A percentile compares a stretch with the other conserved stretches of the same genome.
Evolutionary conservation across 2,797 vertebrate species (phyloP).

Genomic region (Delichon dasypus): DNA sequence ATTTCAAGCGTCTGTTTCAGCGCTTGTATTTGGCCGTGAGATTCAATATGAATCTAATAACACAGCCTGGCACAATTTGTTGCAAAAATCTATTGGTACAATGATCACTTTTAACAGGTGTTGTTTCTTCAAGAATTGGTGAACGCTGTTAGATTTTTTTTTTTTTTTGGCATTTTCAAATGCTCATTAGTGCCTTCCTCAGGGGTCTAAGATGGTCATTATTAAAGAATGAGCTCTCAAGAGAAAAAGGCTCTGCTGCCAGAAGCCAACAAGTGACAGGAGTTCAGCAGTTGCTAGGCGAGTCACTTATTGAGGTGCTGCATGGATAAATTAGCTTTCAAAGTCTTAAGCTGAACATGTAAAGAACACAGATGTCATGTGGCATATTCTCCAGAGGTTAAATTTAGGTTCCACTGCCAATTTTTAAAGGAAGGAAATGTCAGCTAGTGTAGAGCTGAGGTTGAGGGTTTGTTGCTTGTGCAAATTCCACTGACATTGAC

Average conservation of each 20-base stretch:
- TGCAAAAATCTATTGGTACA: conserved; percentile 15
- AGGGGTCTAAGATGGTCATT: conserved; percentile 65
- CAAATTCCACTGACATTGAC: conserved; percentile 61
- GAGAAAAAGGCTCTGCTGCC: conserved; percentile 59
- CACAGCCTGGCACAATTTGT: conserved; percentile 16
- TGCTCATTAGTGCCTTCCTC: conserved; percentile 76
- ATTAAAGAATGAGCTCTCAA: conserved; percentile 67
- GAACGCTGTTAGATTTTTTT: not conserved
- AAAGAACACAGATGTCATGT: conserved; percentile 73
- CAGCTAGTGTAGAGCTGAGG: conserved; percentile 63
- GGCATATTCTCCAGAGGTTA: conserved; percentile 77
- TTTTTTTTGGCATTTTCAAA: conserved; percentile 75
- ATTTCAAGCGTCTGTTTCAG: not conserved
- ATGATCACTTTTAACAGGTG: conserved; percentile 18
- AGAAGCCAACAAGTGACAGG: conserved; percentile 72
- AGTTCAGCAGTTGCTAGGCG: conserved; percentile 70
- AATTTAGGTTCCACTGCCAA: conserved; percentile 78
- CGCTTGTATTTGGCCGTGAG: conserved; percentile 14
- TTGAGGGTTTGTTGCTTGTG: conserved; percentile 59
- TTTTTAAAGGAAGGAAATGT: conserved; percentile 77
- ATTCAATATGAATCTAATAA: not conserved
- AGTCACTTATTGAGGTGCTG: conserved; percentile 62
- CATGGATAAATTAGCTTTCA: conserved; percentile 81
- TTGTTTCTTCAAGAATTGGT: conserved; percentile 52
- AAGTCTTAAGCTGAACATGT: conserved; percentile 74